Conservation (phyloP, 2,797 vertebrate species). For the Chloroceryle inda region DNA sequence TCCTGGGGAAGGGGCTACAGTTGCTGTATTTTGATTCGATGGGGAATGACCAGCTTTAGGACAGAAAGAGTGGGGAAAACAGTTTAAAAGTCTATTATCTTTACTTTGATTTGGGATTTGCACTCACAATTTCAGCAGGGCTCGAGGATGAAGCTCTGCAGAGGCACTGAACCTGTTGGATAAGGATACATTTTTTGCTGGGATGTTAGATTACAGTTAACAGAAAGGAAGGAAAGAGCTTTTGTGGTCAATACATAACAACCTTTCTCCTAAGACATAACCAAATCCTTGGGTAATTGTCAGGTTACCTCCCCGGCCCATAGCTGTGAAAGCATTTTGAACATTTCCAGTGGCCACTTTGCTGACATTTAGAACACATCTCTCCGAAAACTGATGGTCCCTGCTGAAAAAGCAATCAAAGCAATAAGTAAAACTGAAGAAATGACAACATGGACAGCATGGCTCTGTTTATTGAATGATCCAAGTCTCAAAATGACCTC, state of each 20-base stretch:
- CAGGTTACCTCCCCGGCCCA: background rate
- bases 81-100: background rate
- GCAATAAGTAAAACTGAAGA: background rate
- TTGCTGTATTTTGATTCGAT: background rate
- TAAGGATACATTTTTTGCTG: too few relatives aligned
- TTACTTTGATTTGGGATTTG: background rate
- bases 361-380: background rate
- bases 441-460: background rate
- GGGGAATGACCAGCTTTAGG: background rate
- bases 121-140: background rate
- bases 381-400: background rate
- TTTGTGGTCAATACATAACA: background rate
- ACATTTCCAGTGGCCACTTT: background rate
- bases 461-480: background rate
- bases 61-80: background rate
- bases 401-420: background rate
- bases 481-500: background rate
- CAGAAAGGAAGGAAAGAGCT: background rate
- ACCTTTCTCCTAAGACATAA: background rate
- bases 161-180: background rate
- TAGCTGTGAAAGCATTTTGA: background rate
- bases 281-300: background rate
- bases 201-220: background rate
- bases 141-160: background rate
- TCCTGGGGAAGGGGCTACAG: background rate